Percentiles rank a stretch among this genome's conserved stretches.
Evolutionary conservation across 2,797 vertebrate genomes (phyloP).

Genomic region (Cyprinella venusta): DNA sequence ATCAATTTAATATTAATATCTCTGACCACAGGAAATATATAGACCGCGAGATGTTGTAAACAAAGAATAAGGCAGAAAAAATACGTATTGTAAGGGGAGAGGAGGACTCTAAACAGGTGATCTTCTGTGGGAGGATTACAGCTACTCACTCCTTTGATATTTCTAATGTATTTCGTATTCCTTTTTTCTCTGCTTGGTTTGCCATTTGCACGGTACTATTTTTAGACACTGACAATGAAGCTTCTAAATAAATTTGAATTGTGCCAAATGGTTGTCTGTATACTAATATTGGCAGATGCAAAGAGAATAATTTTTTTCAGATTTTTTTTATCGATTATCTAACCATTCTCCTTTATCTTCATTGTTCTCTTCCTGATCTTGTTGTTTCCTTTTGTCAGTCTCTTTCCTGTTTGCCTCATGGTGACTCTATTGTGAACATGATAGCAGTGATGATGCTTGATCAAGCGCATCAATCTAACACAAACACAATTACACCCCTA

Average conservation of each 20-base stretch:
- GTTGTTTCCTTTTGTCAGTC: background rate
- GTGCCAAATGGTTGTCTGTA: background rate
- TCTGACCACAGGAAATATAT: conserved; percentile 1
- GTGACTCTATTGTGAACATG: conserved; percentile 12
- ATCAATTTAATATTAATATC: conserved; percentile 1
- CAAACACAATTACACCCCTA: no score
- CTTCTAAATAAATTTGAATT: background rate
- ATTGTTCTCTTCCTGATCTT: conserved; percentile 1
- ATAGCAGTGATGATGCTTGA: conserved; percentile 16
- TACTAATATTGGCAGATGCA: background rate
- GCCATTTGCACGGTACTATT: background rate
- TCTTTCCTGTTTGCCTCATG: conserved; percentile 20
- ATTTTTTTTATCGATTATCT: background rate
- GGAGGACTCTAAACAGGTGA: conserved; percentile 21
- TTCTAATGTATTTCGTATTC: conserved; percentile 37
- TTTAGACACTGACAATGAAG: background rate
- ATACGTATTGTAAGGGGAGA: background rate
- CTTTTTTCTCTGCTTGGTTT: background rate
- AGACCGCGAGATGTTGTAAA: conserved; percentile 36
- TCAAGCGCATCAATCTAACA: conserved; percentile 22
- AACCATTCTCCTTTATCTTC: background rate
- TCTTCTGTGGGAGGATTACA: conserved; percentile 6
- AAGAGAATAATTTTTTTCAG: background rate
- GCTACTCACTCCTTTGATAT: conserved; percentile 27
- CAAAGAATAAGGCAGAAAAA: background rate